These are phyloP conservation scores for Philaenus spumarius DNA, from an alignment of 1,140 invertebrate species.

Conservation along the genomic window DNA sequence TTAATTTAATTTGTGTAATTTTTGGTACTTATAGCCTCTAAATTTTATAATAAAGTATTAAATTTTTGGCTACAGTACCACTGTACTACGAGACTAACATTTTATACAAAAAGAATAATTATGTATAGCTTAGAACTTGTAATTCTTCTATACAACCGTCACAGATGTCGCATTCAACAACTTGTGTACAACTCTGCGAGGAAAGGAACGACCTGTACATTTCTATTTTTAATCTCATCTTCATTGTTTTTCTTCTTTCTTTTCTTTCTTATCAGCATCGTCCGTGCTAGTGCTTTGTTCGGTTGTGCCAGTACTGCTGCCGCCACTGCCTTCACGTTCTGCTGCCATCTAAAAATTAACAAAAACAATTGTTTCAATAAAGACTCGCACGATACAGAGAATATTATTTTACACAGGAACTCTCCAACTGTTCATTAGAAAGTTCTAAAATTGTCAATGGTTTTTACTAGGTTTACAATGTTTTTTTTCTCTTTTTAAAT, in stretches of 20 bases:
- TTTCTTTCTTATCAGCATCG: conserved; percentile 8
- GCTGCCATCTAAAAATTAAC: conserved; percentile 23
- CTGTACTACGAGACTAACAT: too few species aligned
- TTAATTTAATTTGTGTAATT: too few species aligned
- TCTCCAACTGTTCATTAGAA: background rate
- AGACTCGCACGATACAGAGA: background rate
- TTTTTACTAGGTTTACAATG: background rate
- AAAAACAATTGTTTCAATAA: background rate
- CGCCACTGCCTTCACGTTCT: conserved; percentile 21
- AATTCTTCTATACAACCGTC: too few species aligned
- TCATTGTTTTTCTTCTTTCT: conserved; percentile 13
- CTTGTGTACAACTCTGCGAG: too few species aligned
- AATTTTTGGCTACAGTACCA: too few species aligned
- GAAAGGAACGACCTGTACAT: too few species aligned
- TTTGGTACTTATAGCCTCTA: too few species aligned
- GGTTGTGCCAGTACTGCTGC: conserved; percentile 11
- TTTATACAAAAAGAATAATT: too few species aligned
- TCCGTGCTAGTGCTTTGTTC: background rate
- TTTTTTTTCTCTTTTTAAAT: background rate
- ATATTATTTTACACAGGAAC: background rate
- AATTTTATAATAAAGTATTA: too few species aligned
- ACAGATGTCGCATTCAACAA: too few species aligned
- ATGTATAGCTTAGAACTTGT: too few species aligned
- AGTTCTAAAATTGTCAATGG: background rate
- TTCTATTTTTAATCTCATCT: background rate